Percentiles rank a stretch among this genome's conserved stretches.
phyloP scores from a whole-genome alignment of 2,888 invertebrate species.

The Zootermopsis nevadensis region DNA sequence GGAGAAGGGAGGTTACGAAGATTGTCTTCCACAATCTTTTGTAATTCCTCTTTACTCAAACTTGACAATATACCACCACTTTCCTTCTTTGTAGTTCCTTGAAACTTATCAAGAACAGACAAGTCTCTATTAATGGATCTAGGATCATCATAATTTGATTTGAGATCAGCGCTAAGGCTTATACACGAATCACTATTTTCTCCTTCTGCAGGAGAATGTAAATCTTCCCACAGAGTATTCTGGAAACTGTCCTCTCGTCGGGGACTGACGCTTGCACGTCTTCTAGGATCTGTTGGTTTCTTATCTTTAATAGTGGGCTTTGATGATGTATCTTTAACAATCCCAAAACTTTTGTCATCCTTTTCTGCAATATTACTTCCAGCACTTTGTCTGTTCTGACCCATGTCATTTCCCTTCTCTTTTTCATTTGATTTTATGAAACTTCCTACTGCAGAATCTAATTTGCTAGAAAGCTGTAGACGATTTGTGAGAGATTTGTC shows the following conservation, averaged over 20 bases:
- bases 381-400: neutral
- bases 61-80: conserved; percentile 39
- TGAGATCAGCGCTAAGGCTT: neutral
- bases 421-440: neutral
- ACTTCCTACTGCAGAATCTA: neutral
- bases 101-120: neutral
- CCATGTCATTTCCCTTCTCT: neutral
- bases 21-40: conserved; percentile 47
- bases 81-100: neutral
- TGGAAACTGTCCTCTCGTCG: neutral
- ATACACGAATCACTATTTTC: neutral
- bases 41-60: conserved; percentile 48
- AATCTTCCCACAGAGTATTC: neutral
- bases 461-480: neutral
- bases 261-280: neutral
- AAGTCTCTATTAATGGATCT: neutral
- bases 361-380: neutral
- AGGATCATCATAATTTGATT: neutral
- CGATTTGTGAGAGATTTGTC: conserved; percentile 13
- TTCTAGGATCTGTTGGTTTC: conserved; percentile 15
- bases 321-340: neutral
- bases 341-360: neutral
- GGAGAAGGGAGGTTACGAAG: conserved; percentile 45
- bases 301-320: neutral
- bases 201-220: neutral